phyloP scores from a whole-genome alignment of 2,888 invertebrate species.

The Microplitis deprimator region DNA sequence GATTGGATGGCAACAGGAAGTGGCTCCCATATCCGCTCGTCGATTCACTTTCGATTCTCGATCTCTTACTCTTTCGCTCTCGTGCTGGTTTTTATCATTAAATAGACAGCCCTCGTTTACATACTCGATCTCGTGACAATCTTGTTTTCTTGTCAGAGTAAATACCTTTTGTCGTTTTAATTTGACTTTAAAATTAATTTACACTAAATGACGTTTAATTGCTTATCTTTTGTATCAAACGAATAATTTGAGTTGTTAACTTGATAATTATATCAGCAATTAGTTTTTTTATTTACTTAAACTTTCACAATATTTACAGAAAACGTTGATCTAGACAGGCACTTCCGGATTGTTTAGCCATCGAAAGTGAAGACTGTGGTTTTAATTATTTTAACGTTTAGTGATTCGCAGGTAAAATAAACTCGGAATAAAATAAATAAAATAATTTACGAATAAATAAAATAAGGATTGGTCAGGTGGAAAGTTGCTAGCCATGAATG shows the following conservation, averaged over 20 bases:
- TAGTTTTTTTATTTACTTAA: background rate
- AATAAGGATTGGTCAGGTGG: constrained; percentile 48
- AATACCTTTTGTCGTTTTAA: constrained; percentile 13
- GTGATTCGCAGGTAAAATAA: too few species aligned
- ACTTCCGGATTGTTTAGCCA: background rate
- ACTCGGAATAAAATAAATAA: constrained; percentile 18
- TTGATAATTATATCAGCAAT: background rate
- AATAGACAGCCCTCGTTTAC: background rate
- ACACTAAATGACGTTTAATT: background rate
- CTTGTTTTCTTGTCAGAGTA: background rate
- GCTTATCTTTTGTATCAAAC: background rate
- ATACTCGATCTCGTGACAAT: background rate
- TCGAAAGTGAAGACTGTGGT: background rate
- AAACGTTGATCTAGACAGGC: background rate
- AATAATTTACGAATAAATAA: background rate
- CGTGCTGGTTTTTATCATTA: background rate
- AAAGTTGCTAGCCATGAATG: constrained; percentile 51
- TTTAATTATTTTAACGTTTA: background rate
- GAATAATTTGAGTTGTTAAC: background rate
- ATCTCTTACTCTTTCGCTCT: background rate
- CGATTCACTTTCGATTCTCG: constrained; percentile 6
- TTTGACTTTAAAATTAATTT: background rate
- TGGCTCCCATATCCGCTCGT: constrained; percentile 44
- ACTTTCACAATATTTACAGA: background rate
- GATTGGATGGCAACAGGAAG: constrained; percentile 42